These are phyloP conservation scores for Zhengitettix transpicula DNA, from an alignment of 2,888 invertebrate species.

Conservation along the genomic window DNA sequence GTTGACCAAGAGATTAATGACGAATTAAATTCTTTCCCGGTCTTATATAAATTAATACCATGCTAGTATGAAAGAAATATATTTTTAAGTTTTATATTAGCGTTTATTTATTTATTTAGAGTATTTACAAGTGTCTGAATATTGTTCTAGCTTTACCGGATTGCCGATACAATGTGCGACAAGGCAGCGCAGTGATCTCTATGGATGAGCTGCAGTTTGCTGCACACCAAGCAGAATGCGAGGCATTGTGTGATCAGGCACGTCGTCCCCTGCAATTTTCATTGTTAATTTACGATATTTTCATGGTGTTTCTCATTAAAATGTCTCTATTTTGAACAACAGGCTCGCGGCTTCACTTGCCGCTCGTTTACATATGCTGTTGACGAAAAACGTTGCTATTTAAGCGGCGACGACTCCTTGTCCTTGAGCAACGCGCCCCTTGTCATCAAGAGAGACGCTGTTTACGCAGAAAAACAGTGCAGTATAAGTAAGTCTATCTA, in stretches of 20 bases:
- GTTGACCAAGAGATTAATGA: no score
- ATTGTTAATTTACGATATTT: no score
- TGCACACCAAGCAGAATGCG: slow-evolving; percentile 24
- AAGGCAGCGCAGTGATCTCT: slow-evolving; percentile 23
- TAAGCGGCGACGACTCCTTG: slow-evolving; percentile 27
- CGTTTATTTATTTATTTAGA: no score
- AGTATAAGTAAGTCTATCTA: slow-evolving; percentile 22
- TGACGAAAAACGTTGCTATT: slow-evolving; percentile 24
- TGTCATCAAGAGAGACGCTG: slow-evolving; percentile 18
- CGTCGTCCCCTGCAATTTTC: background rate
- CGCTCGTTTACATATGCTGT: slow-evolving; percentile 24
- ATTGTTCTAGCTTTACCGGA: slow-evolving; percentile 23
- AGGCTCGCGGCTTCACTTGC: slow-evolving; percentile 26
- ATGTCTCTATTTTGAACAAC: background rate
- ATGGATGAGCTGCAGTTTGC: slow-evolving; percentile 28
- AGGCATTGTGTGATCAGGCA: slow-evolving; percentile 25
- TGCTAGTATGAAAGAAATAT: no score
- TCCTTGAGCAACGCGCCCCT: slow-evolving; percentile 22
- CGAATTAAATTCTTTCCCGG: no score
- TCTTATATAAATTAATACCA: no score
- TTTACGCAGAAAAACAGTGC: slow-evolving; percentile 26
- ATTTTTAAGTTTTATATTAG: no score
- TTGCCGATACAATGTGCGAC: slow-evolving; percentile 24
- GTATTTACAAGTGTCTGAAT: no score
- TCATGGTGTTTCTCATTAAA: background rate